Evolutionary conservation across 2,888 invertebrate genomes (phyloP).

Genomic region (Phengaris alcon): DNA sequence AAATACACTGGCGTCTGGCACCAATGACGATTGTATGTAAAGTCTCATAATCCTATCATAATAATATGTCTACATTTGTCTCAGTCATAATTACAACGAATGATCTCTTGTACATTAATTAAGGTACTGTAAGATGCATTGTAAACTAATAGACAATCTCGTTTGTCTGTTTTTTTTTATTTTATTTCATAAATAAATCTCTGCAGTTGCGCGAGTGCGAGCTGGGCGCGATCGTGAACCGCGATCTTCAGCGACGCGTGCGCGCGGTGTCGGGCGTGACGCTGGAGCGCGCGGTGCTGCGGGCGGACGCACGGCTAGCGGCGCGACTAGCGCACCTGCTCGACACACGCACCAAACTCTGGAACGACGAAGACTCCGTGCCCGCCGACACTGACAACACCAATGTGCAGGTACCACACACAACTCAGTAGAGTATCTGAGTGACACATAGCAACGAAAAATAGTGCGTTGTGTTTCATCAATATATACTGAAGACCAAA

Average conservation of each 20-base stretch:
- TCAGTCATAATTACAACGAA: too few relatives aligned
- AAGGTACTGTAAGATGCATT: too few relatives aligned
- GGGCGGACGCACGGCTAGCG: conserved; percentile 94
- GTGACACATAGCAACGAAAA: too few relatives aligned
- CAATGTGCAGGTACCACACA: neutral
- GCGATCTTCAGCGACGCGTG: conserved; percentile 96
- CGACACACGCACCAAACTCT: conserved; percentile 20
- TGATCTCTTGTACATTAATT: too few relatives aligned
- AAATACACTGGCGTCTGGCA: too few relatives aligned
- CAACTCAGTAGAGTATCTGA: neutral
- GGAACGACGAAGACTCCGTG: neutral
- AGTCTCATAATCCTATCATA: too few relatives aligned
- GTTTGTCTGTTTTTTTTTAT: too few relatives aligned
- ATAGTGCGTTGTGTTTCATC: too few relatives aligned
- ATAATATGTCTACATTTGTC: too few relatives aligned
- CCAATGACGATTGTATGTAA: too few relatives aligned
- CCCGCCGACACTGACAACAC: neutral
- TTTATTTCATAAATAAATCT: neutral
- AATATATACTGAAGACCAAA: too few relatives aligned
- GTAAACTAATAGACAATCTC: too few relatives aligned
- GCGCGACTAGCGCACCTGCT: conserved; percentile 95
- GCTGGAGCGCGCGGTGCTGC: conserved; percentile 91
- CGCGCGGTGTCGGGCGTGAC: conserved; percentile 95
- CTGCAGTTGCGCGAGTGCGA: conserved; percentile 91
- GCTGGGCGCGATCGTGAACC: conserved; percentile 96